Evolutionary conservation across 2,113 vertebrate species (phyloP), one percentile per base, ranked within the genome.

Genomic region (Pterocles burchelli): DNA sequence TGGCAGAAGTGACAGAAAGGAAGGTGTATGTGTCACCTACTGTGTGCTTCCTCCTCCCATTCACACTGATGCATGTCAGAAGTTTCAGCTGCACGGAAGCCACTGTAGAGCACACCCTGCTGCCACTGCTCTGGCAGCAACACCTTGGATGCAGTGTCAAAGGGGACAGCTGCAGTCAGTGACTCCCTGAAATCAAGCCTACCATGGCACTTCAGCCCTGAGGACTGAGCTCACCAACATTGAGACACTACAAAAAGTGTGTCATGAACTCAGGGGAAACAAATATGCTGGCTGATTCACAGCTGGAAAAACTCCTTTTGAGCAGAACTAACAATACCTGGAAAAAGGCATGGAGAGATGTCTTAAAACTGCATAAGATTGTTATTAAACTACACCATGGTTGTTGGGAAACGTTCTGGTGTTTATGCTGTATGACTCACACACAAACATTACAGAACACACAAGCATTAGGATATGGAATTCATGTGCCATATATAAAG

Each of bases 391-490:
- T 66, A 67, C 48, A 87, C 20, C 26, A 13, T 1, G 54, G 87
- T 89, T 91, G 87, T 87, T 82, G 88, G 88, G 91, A 96, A 95
- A 93, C 91, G 62, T 91, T 79, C n/a, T 74, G 58, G 54, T 91
- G 81, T 82, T 95, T 89, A 82, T 49, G 62, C 46, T 1, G 1
- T 43, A 72, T 94, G 93, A 97, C 85, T 95, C 96, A 95, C 78
- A 79, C 17, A 65, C 61, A 91, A 85, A 93, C 67, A 92, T 76
- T 58, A 87, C 65, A 67, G 29, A 86, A 88, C 26, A 79, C 33
- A 85, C 26, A 90, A 81, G 88, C 68, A 68, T 86, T 65, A 96
- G 52, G 75, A 91, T 58, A 66, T 38, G 22, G 46, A 93, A 90
- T 55, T 85, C 77, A 85, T 65, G 63, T 38, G 78, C 55, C 68